A percentile compares a stretch with the other conserved stretches of the same genome.
Evolutionary conservation across 2,888 invertebrate genomes (phyloP).

Genomic region (Vandiemenella viatica): DNA sequence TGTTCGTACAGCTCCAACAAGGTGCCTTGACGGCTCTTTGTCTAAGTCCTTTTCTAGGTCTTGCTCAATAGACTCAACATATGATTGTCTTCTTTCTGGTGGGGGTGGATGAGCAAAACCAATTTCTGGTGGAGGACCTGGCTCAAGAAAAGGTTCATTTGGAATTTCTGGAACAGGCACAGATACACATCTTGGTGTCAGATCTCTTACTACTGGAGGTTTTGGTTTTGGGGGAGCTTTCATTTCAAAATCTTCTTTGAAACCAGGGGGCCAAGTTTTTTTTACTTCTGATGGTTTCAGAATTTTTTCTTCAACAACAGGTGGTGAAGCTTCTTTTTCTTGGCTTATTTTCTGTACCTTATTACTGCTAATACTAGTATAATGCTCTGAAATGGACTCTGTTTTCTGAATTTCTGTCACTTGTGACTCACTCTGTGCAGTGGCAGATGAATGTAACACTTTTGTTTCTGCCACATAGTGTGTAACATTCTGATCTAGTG

Average conservation of each 20-base stretch:
- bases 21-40: constrained; percentile 35
- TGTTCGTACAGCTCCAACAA: constrained; percentile 38
- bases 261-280: constrained; percentile 33
- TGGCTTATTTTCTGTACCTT: neutral
- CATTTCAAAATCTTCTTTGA: constrained; percentile 26
- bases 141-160: constrained; percentile 32
- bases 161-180: constrained; percentile 8
- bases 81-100: constrained; percentile 33
- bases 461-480: neutral
- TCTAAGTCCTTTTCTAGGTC: constrained; percentile 39
- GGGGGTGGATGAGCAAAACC: constrained; percentile 41
- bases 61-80: constrained; percentile 33
- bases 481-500: neutral
- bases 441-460: neutral
- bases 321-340: constrained; percentile 3
- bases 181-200: constrained; percentile 2
- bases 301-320: constrained; percentile 28
- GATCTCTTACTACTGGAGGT: constrained; percentile 19
- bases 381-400: neutral
- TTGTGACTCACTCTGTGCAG: neutral
- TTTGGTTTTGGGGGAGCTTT: constrained; percentile 36
- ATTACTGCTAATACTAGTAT: neutral
- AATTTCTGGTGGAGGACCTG: constrained; percentile 52
- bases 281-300: constrained; percentile 32
- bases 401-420: neutral